Evolutionary conservation across 2,888 invertebrate species (phyloP), one percentile per base, ranked within the genome.

Genomic region (Cantharis lateralis): DNA sequence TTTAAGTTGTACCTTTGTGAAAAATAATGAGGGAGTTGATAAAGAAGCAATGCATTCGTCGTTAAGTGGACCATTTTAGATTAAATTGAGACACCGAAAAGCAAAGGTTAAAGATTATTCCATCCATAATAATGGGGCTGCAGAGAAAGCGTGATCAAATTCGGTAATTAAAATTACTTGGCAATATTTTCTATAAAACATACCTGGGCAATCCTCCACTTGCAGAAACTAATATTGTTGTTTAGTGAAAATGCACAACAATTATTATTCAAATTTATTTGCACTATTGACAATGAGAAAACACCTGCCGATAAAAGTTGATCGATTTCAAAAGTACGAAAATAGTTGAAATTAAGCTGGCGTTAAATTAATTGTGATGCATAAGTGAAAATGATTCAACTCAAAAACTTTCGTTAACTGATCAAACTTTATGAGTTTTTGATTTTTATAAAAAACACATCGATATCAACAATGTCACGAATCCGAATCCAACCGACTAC

Each of bases 401-500:
- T 48, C 48, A 48, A 48, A 48, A 48, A 48, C 48, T 48, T 48
- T n/a, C 48, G 48, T 13, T 13, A 66, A 16, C 20, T 66, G 16
- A 66, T 24, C n/a, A 66, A 24, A 66, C n/a, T 20, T 66, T 66
- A 66, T 20, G 24, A 66, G 18, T 20, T 20, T 20, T 66, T 20
- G 18, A 66, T 66, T 66, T 24, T 66, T 20, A 66, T 20, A 20
- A 20, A 20, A 20, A 66, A 66, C 18, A 66, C n/a, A 48, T 48
- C 48, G 48, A 48, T 48, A 48, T 48, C 48, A 48, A 68, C 73
- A 73, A 62, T 68, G 73, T 73, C 73, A 73, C 73, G 69, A 73
- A 48, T 16, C 73, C 73, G 73, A 73, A 61, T 73, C 11, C 69
- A 26, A 69, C 73, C 73, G 73, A 73, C 68, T 62, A 24, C 48